These are phyloP conservation scores for Pleuronectes platessa DNA, from an alignment of 2,113 vertebrate species.

Conservation along the genomic window DNA sequence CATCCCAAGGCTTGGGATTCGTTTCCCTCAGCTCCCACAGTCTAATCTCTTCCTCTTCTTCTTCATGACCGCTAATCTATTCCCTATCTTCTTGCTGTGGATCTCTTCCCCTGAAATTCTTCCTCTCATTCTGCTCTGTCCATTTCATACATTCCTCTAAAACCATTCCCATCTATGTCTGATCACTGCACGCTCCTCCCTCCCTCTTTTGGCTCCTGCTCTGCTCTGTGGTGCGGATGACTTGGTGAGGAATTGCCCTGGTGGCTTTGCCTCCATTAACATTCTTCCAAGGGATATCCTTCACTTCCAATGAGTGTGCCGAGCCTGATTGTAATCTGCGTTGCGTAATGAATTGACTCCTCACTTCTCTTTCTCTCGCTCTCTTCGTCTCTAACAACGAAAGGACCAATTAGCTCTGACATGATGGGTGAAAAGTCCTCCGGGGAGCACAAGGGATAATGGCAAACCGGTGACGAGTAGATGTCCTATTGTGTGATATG, in stretches of 20 bases:
- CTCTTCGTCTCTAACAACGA: constrained; percentile 20
- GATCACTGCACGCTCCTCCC: neutral
- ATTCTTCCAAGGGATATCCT: constrained; percentile 75
- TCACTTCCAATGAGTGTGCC: constrained; percentile 66
- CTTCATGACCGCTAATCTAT: constrained; percentile 29
- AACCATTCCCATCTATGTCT: neutral
- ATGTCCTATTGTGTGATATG: neutral
- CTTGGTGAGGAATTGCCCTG: constrained; percentile 40
- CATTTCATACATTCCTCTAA: constrained; percentile 8
- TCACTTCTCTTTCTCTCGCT: constrained; percentile 2
- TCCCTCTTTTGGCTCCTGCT: constrained; percentile 2
- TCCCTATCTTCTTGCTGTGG: constrained; percentile 12
- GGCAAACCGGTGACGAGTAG: neutral
- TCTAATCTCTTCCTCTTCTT: constrained; percentile 33
- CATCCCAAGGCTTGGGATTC: constrained; percentile 24
- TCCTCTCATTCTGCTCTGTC: neutral
- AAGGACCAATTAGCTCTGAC: constrained; percentile 30
- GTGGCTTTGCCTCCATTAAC: constrained; percentile 69
- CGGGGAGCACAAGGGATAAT: constrained; percentile 5
- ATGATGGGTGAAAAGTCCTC: constrained; percentile 4
- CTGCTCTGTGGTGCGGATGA: constrained; percentile 46
- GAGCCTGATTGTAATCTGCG: constrained; percentile 63
- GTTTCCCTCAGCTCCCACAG: constrained; percentile 25
- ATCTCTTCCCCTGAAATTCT: constrained; percentile 7
- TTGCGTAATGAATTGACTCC: constrained; percentile 68